Evolutionary conservation across 2,888 invertebrate genomes (phyloP).

Genomic region (Caenorhabditis macrosperma): DNA sequence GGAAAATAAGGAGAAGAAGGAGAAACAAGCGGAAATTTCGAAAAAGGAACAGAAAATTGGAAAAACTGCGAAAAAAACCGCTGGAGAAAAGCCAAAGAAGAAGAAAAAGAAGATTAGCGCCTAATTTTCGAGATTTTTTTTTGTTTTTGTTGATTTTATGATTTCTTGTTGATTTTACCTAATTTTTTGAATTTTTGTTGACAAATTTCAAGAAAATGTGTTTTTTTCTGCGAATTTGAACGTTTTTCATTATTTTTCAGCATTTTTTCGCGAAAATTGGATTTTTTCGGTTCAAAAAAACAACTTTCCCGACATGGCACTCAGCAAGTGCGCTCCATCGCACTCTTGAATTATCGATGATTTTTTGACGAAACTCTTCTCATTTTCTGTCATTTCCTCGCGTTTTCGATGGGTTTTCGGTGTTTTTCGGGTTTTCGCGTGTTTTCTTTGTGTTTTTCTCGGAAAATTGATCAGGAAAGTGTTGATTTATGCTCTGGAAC

Average conservation of each 20-base stretch:
- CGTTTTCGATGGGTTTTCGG: neutral
- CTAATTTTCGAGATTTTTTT: conserved; percentile 4
- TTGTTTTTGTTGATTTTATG: conserved; percentile 1
- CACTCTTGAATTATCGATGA: conserved; percentile 18
- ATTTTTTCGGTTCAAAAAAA: neutral
- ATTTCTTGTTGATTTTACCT: conserved; percentile 19
- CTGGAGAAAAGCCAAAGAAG: neutral
- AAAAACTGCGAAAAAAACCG: neutral
- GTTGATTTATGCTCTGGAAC: no score
- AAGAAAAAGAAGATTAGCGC: conserved; percentile 20
- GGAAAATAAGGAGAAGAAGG: conserved; percentile 1
- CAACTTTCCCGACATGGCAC: neutral
- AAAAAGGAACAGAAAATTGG: neutral
- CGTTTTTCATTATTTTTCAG: neutral
- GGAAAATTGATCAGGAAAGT: no score
- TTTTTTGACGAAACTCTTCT: conserved; percentile 13
- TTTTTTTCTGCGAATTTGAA: neutral
- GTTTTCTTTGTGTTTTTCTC: no score
- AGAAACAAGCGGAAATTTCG: neutral
- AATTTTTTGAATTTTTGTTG: neutral
- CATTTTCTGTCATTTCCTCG: neutral
- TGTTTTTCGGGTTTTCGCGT: neutral
- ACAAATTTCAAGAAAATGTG: neutral
- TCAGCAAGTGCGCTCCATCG: conserved; percentile 31
- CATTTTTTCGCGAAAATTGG: neutral